These are phyloP conservation scores for Manacus vitellinus DNA, from an alignment of 2,113 vertebrate species.

Conservation along the genomic window DNA sequence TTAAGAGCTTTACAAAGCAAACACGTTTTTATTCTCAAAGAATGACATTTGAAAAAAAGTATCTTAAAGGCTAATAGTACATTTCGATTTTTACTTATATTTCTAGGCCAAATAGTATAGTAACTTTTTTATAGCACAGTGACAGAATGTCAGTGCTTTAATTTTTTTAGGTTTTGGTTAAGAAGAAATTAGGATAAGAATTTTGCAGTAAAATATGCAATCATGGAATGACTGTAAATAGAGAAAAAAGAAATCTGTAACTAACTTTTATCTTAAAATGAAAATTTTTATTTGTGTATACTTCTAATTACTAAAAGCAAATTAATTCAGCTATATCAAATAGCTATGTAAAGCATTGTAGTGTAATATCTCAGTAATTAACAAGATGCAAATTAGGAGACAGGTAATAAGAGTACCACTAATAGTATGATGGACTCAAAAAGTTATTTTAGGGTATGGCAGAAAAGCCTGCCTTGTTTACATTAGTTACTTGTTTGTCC, in stretches of 20 bases:
- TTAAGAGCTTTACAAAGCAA: slow-evolving; percentile 71
- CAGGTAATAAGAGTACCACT: not conserved
- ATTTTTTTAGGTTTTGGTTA: not conserved
- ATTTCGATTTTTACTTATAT: slow-evolving; percentile 58
- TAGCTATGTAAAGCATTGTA: not conserved
- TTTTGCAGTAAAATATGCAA: not conserved
- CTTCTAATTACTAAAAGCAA: slow-evolving; percentile 34
- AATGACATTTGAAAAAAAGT: slow-evolving; percentile 64
- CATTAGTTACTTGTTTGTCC: not conserved
- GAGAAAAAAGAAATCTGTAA: not conserved
- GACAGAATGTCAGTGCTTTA: not conserved
- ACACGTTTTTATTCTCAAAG: slow-evolving; percentile 61
- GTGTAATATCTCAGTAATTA: not conserved
- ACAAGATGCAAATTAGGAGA: not conserved
- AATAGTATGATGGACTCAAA: not conserved
- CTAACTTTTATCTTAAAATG: not conserved
- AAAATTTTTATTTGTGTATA: slow-evolving; percentile 24
- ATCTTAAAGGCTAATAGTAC: slow-evolving; percentile 51
- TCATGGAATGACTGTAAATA: not conserved
- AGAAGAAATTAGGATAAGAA: not conserved
- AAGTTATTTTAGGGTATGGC: not conserved
- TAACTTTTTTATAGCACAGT: not conserved
- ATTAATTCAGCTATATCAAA: slow-evolving; percentile 18
- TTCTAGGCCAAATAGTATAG: slow-evolving; percentile 19
- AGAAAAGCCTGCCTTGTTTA: not conserved